phyloP scores from a whole-genome alignment of 37 sponge, comb jelly and placozoan species.

The Ianthella basta region DNA sequence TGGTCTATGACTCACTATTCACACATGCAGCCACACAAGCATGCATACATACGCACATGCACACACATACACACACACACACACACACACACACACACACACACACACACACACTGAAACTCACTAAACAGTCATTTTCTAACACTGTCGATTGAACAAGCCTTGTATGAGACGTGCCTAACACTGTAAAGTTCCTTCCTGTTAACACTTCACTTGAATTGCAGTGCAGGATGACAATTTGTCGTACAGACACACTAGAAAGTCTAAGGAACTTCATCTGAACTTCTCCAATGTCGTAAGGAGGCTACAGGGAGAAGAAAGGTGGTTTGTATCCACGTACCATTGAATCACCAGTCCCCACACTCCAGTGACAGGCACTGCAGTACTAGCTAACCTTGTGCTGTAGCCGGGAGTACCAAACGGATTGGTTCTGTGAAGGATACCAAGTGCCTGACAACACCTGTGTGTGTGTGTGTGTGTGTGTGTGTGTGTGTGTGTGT shows the following conservation, averaged over 20 bases:
- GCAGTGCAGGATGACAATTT: slow-evolving; percentile 5
- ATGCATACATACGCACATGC: too few relatives aligned
- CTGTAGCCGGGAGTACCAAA: too few relatives aligned
- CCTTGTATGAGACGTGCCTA: background rate
- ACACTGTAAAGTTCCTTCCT: background rate
- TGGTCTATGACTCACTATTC: too few relatives aligned
- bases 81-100: background rate
- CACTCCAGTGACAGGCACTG: too few relatives aligned
- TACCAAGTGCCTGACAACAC: too few relatives aligned
- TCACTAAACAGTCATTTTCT: background rate
- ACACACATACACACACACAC: background rate
- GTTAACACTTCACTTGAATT: background rate
- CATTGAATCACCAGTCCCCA: too few relatives aligned
- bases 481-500: background rate
- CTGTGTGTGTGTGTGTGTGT: background rate
- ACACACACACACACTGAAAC: background rate
- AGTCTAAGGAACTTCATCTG: slow-evolving; percentile 9
- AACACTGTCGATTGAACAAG: background rate
- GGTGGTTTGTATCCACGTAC: too few relatives aligned
- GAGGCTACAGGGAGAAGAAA: background rate
- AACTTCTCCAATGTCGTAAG: background rate
- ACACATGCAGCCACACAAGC: too few relatives aligned
- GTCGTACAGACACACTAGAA: background rate
- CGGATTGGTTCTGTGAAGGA: too few relatives aligned
- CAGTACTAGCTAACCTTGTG: too few relatives aligned